Evolutionary conservation across 2,797 vertebrate species (phyloP), one percentile per base, ranked within the genome.

Genomic region (Phataginus tricuspis): DNA sequence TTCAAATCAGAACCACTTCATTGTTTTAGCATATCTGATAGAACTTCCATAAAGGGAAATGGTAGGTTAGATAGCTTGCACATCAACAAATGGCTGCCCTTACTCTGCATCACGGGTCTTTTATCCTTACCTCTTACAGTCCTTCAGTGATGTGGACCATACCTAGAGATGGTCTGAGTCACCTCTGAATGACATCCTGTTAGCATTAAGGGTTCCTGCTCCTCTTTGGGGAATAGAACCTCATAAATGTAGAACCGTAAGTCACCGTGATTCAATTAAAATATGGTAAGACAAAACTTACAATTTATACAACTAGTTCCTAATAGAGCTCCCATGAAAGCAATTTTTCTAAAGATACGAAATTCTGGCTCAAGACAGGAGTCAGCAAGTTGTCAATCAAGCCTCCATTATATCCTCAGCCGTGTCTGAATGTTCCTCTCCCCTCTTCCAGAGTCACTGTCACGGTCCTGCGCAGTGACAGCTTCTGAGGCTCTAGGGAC

Each of bases 221-320:
- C 11, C 59, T 85, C 14, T 83, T 53, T n/a, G 69, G 77, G 77
- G 74, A 92, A 27, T 4, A 7, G 27, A 83, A 11, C 39, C 69
- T 91, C 16, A 0, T 64, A 57, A 79, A 31, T 39, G 6, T 19
- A 63, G 19, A 82, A 49, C 64, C 68, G 15, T 78, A 55, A 75
- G 49, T n/a, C 34, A 66, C 5, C 39, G 72, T 68, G 71, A 86
- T 53, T 84, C 66, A 86, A 94, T 86, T 49, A 87, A 77, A 93
- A 68, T 90, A 53, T n/a, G 42, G 11, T 86, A 74, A 91, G 92
- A 74, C 82, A 74, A 96, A 93, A 86, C 15, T 90, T n/a, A 63
- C 16, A 94, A 11, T 18, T 79, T 63, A 31, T 7, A 59, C 55
- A 91, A n/a, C 29, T 80, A 64, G 51, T 74, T 92, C 29, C 6